Percentiles rank a stretch among this genome's conserved stretches.
These are phyloP conservation scores for Drosophila bifasciata DNA, from an alignment of 1,140 invertebrate species.

Conservation along the genomic window DNA sequence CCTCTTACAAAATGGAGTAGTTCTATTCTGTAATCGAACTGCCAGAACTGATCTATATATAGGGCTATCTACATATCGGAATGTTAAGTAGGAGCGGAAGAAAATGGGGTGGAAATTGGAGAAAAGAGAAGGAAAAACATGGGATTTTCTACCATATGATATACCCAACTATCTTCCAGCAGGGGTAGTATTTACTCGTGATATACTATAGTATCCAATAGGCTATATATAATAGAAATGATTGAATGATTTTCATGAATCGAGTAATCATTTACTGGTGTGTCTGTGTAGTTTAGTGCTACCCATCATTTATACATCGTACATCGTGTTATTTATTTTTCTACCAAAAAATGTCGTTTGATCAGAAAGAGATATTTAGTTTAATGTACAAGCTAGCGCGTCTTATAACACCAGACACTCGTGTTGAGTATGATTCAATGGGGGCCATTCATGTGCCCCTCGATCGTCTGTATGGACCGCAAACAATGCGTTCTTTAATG, in stretches of 20 bases:
- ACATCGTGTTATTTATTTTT: not conserved
- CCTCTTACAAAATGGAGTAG: not conserved
- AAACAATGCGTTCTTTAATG: constrained; percentile 96
- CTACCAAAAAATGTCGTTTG: constrained; percentile 65
- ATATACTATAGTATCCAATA: no score
- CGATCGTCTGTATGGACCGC: constrained; percentile 97
- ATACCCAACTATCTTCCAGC: no score
- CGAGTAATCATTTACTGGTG: no score
- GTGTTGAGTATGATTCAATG: constrained; percentile 94
- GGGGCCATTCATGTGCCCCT: constrained; percentile 96
- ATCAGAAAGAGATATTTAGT: constrained; percentile 63
- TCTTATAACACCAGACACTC: constrained; percentile 69
- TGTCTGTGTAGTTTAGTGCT: not conserved
- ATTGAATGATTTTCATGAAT: no score
- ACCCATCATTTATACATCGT: not conserved
- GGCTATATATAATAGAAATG: no score
- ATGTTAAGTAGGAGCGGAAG: no score
- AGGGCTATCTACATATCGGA: no score
- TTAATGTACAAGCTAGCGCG: constrained; percentile 66
- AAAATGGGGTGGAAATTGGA: no score
- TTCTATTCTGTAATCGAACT: constrained; percentile 1
- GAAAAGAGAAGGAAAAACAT: no score
- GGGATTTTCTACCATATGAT: no score
- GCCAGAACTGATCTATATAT: no score
- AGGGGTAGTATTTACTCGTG: no score